Base-by-base conservation (phyloP, 1,140 invertebrate species). In the Chironomus tepperi region DNA sequence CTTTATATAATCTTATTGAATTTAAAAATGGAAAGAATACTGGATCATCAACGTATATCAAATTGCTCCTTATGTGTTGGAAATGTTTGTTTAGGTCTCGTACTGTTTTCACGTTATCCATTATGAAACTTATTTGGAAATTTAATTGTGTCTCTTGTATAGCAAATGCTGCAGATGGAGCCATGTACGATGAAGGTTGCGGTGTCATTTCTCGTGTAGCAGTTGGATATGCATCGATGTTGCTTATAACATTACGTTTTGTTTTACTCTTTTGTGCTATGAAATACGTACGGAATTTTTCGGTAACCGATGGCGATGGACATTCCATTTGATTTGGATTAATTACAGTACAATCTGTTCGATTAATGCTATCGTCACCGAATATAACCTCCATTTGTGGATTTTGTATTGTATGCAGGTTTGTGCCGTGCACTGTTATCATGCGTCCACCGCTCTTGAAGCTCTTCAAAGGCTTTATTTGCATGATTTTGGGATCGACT, bases 291-390 rank as follows among this genome's bases (percentile, higher is more conserved):
- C 78, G 73, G 79, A 87, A 87, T 77, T 87, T 86, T 34, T 82
- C 78, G 80, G 90, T 89, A 6, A 95, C 89, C 2, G 93, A 88
- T 18, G 97, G 97, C 77, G 95, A 95, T 0, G 94, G 94, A 81
- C 97, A 99, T 82, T 95, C 92, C 94, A 99, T 98, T 83, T 93
- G 91, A 74, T 91, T 94, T 12, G 90, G 86, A 84, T 93, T 97
- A 12, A 96, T 82, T 10, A 98, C 93, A 21, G 86, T 86, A 82
- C 97, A 99, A 24, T 90, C 85, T 1, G 92, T 93, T 80, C 89
- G 88, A 81, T 96, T 96, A 0, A 95, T 84, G 8, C 91, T 87
- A 21, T 76, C 77, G 24, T 82, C 78, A 57, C 77, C 78, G 43
- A 77, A 79, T 6, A 81, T 79, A 16, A 83, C 79, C 78, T 93